Percentiles rank a stretch among this genome's conserved stretches.
phyloP scores from a whole-genome alignment of 2,797 vertebrate genomes.

The Gadopsis marmoratus region DNA sequence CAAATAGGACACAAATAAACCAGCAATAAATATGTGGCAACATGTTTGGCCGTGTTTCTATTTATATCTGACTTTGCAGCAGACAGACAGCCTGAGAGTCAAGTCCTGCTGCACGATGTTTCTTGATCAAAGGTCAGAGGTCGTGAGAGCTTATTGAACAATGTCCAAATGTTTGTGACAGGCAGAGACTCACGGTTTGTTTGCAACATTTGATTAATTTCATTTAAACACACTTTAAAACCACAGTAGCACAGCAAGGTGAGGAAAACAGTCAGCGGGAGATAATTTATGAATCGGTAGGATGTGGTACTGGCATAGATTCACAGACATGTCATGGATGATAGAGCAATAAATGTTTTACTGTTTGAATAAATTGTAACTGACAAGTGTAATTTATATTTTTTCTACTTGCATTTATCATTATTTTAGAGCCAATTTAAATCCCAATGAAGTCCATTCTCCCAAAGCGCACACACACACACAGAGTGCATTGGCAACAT shows the following conservation, averaged over 20 bases:
- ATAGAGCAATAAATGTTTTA: constrained; percentile 67
- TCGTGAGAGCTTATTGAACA: constrained; percentile 22
- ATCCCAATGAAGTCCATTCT: constrained; percentile 58
- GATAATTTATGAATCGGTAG: constrained; percentile 53
- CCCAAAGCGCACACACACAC: constrained; percentile 34
- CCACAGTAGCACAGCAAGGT: constrained; percentile 13
- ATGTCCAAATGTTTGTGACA: constrained; percentile 28
- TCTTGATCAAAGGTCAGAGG: constrained; percentile 47
- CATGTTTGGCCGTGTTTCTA: constrained; percentile 23
- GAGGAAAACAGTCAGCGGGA: constrained; percentile 3
- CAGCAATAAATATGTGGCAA: constrained; percentile 14
- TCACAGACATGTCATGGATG: constrained; percentile 59
- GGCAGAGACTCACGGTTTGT: constrained; percentile 5
- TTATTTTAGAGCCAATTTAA: constrained; percentile 68
- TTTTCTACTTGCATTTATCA: constrained; percentile 66
- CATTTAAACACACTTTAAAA: constrained; percentile 16
- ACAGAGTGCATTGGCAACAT: constrained; percentile 68
- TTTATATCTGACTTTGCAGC: constrained; percentile 40
- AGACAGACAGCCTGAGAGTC: constrained; percentile 25
- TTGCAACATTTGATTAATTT: constrained; percentile 16
- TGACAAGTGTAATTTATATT: constrained; percentile 68
- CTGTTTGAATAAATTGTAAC: constrained; percentile 68
- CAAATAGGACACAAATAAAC: not conserved
- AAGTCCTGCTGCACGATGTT: constrained; percentile 52
- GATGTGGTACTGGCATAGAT: constrained; percentile 55